Percentiles rank a stretch among this genome's conserved stretches.
These are phyloP conservation scores for Phylloscopus collybita DNA, from an alignment of 2,797 vertebrate species.

Conservation along the genomic window DNA sequence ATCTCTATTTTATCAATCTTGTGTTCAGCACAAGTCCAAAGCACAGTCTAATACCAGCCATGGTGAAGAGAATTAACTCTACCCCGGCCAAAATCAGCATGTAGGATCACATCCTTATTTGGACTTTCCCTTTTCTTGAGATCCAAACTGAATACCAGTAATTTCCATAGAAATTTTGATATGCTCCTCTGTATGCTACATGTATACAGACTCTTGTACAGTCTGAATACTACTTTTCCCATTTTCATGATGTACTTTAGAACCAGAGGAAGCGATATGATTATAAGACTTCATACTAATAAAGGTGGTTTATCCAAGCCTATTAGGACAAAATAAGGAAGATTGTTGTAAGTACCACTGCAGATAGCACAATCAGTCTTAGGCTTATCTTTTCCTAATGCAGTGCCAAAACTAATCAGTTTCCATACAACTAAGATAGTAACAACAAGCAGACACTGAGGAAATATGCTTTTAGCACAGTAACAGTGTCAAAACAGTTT, in stretches of 20 bases:
- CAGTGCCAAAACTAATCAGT: not conserved
- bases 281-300: not conserved
- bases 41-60: not conserved
- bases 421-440: not conserved
- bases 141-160: not conserved
- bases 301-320: not conserved
- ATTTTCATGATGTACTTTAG: not conserved
- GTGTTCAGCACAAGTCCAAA: not conserved
- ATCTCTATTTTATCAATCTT: not conserved
- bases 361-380: not conserved
- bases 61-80: not conserved
- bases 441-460: not conserved
- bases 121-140: not conserved
- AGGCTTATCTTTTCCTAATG: not conserved
- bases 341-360: not conserved
- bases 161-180: not conserved
- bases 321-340: not conserved
- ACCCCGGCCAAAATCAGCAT: not conserved
- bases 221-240: not conserved
- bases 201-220: not conserved
- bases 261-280: not conserved
- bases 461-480: constrained; percentile 5
- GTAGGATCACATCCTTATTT: not conserved
- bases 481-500: not conserved
- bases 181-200: not conserved